Evolutionary conservation across 2,888 invertebrate genomes (phyloP).

Genomic region (Orthosia cruda): DNA sequence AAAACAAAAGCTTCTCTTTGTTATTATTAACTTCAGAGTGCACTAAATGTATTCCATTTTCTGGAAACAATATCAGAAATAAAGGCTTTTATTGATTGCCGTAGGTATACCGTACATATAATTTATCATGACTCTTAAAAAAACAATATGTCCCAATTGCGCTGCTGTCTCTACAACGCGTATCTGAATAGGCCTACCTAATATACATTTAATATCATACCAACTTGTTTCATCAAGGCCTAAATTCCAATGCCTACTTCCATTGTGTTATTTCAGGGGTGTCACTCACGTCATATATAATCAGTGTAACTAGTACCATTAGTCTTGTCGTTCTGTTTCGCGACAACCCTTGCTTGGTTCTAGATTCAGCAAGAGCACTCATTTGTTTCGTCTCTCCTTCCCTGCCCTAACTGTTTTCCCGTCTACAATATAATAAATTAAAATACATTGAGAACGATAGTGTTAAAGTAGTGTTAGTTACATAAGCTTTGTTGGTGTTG

Average conservation of each 20-base stretch:
- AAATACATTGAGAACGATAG: slow-evolving; percentile 36
- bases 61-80: too few relatives aligned
- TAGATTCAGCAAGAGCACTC: slow-evolving; percentile 57
- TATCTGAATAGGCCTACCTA: neutral
- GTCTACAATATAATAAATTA: slow-evolving; percentile 54
- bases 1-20: too few relatives aligned
- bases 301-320: slow-evolving; percentile 56
- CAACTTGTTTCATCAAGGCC: slow-evolving; percentile 5
- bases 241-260: slow-evolving; percentile 12
- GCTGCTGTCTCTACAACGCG: neutral
- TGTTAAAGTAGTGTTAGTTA: too few relatives aligned
- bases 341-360: slow-evolving; percentile 57
- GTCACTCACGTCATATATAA: slow-evolving; percentile 55
- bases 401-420: slow-evolving; percentile 57
- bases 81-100: too few relatives aligned
- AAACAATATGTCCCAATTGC: neutral
- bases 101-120: too few relatives aligned
- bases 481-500: neutral
- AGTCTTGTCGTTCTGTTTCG: slow-evolving; percentile 42
- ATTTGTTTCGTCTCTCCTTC: slow-evolving; percentile 49
- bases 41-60: too few relatives aligned
- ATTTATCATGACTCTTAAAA: neutral
- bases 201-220: neutral
- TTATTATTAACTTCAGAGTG: too few relatives aligned
- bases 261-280: slow-evolving; percentile 22